Percentiles rank a stretch among this genome's conserved stretches.
Conservation (phyloP, 1,140 invertebrate genomes). For the Lerema accius region DNA sequence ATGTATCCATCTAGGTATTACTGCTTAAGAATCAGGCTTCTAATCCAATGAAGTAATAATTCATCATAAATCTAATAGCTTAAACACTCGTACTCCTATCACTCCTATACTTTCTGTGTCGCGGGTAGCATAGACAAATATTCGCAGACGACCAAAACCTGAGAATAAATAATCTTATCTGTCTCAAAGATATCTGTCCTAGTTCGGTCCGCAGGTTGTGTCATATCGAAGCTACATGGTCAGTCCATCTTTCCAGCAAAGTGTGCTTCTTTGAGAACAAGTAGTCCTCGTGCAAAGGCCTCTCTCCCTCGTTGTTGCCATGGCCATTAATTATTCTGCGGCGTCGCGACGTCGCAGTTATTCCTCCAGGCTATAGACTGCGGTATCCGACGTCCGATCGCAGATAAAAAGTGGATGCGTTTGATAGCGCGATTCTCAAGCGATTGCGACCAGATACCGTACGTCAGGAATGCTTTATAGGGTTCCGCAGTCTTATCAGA, state of each 20-base stretch:
- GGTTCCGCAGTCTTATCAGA: background rate
- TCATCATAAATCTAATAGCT: too few relatives aligned
- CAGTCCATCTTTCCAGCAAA: background rate
- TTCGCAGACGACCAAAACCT: too few relatives aligned
- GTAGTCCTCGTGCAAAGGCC: background rate
- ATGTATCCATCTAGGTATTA: too few relatives aligned
- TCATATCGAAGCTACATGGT: too few relatives aligned
- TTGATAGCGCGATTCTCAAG: slow-evolving; percentile 19
- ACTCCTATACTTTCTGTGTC: too few relatives aligned
- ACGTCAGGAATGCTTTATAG: background rate
- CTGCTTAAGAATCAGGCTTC: too few relatives aligned
- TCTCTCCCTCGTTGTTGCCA: background rate
- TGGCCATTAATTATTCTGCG: background rate
- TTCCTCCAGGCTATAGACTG: background rate
- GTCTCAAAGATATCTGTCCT: too few relatives aligned
- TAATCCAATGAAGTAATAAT: too few relatives aligned
- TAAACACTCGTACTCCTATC: too few relatives aligned
- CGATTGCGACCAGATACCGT: slow-evolving; percentile 15
- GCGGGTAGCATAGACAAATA: too few relatives aligned
- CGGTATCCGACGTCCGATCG: slow-evolving; percentile 1
- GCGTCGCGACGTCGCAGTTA: slow-evolving; percentile 3
- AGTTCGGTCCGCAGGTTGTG: too few relatives aligned
- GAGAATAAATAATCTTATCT: too few relatives aligned
- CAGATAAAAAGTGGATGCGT: slow-evolving; percentile 22
- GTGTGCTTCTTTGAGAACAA: background rate